Base-by-base conservation (phyloP, 2,888 invertebrate genomes). In the Hermaeophaga mercurialis region DNA sequence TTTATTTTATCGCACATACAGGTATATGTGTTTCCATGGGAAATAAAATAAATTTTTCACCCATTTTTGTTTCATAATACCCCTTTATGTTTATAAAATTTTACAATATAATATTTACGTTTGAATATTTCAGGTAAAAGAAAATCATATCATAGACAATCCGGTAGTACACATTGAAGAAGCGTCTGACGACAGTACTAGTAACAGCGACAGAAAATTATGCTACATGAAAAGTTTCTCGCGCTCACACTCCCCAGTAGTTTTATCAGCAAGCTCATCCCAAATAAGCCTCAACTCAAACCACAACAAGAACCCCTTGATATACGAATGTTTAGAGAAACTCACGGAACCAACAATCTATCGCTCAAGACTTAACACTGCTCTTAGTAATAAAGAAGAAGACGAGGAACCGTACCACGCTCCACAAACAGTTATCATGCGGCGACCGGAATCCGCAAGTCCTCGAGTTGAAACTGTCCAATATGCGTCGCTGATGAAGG, bases 181-280 rank as follows among this genome's bases (percentile, higher is more conserved):
- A 62, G 78, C 77, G 14, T 78, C 78, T 7, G 79, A 79, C 61
- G 78, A 77, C 49, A 75, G 73, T 62, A 73, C 70, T 9, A 75
- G 75, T 63, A 75, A 76, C 58, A 76, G 77, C 62, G 78, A 78
- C 62, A 71, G 80, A 36, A 79, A 80, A 60, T 64, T 80, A 58
- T 75, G 77, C 64, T 77, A 79, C 66, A 80, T 81, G 80, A 79
- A 78, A 62, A 81, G 80, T 64, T 81, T 81, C 66, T 80, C 80
- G 1, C 71, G 79, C 28, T 78, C 80, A 9, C 77, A 80, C 26
- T 80, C 80, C 6, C 81, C 81, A 6, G 75, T 76, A 8, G 68
- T 75, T 6, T 72, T 80, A 34, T 80, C 80, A 1, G 79, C 79
- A n/a, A 78, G 78, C 56, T 80, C 80, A n/a, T 79, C 79, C 12